phyloP scores from a whole-genome alignment of 1,140 invertebrate species.

The Pseudomyrmex dendroicus region DNA sequence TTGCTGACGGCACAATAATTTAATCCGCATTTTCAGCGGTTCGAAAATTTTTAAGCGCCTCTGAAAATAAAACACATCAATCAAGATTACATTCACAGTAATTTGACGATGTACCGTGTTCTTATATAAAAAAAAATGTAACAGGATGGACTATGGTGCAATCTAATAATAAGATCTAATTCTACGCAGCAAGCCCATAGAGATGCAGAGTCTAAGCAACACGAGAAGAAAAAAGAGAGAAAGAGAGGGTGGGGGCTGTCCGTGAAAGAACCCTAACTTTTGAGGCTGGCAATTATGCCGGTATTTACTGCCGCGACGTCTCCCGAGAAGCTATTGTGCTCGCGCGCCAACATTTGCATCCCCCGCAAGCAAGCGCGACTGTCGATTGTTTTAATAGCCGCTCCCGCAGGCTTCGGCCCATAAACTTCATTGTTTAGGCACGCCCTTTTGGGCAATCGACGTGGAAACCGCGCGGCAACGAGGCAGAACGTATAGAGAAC shows the following conservation, averaged over 20 bases:
- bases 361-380: slow-evolving; percentile 75
- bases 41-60: no score
- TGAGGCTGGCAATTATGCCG: slow-evolving; percentile 81
- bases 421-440: slow-evolving; percentile 84
- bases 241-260: slow-evolving; percentile 9
- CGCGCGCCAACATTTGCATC: slow-evolving; percentile 79
- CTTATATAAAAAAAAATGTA: slow-evolving; percentile 1
- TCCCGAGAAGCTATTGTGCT: slow-evolving; percentile 80
- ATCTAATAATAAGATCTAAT: slow-evolving; percentile 12
- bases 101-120: background rate
- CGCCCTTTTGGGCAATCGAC: slow-evolving; percentile 78
- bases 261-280: slow-evolving; percentile 73
- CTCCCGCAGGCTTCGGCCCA: slow-evolving; percentile 74
- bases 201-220: background rate
- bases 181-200: background rate
- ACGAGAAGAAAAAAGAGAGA: slow-evolving; percentile 18
- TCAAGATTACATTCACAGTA: background rate
- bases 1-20: background rate
- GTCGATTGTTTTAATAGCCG: slow-evolving; percentile 82
- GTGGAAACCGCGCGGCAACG: slow-evolving; percentile 11
- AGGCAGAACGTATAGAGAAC: slow-evolving; percentile 24
- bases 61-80: background rate
- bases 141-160: background rate
- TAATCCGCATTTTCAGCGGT: slow-evolving; percentile 1
- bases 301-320: slow-evolving; percentile 81